Percentiles rank a stretch among this genome's conserved stretches.
Conservation (phyloP, 2,113 vertebrate species). For the Sylvietta virens region DNA sequence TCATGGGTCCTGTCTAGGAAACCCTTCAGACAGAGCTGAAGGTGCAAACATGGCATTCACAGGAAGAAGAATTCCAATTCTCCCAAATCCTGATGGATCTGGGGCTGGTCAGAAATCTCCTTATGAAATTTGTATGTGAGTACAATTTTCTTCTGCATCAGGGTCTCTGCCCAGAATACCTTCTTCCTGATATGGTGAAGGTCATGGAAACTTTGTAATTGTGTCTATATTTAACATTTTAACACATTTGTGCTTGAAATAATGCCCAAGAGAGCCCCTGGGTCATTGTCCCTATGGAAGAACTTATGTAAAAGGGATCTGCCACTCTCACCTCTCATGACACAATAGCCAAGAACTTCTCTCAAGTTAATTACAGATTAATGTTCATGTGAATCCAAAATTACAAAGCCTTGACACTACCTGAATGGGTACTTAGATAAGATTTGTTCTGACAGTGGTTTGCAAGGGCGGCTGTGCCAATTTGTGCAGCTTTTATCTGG, state of each 20-base stretch:
- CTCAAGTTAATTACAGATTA: background rate
- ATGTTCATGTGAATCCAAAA: background rate
- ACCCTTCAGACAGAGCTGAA: background rate
- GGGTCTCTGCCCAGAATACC: background rate
- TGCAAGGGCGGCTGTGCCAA: background rate
- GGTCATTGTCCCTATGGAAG: background rate
- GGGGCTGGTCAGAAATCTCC: background rate
- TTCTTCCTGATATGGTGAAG: fast-evolving
- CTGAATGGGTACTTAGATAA: background rate
- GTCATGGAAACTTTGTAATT: background rate
- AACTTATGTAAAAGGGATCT: background rate
- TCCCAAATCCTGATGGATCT: background rate
- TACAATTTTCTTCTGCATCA: background rate
- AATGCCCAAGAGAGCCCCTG: background rate
- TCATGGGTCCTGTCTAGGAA: background rate
- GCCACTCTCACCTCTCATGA: background rate
- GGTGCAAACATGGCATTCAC: background rate
- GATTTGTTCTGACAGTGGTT: background rate
- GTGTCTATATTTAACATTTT: background rate
- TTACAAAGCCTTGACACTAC: background rate
- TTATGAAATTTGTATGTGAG: background rate
- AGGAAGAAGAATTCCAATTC: background rate
- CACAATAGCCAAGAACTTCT: background rate
- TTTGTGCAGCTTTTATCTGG: background rate
- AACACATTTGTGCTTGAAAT: background rate